Evolutionary conservation across 2,113 vertebrate species (phyloP).

Genomic region (Pluvialis apricaria): DNA sequence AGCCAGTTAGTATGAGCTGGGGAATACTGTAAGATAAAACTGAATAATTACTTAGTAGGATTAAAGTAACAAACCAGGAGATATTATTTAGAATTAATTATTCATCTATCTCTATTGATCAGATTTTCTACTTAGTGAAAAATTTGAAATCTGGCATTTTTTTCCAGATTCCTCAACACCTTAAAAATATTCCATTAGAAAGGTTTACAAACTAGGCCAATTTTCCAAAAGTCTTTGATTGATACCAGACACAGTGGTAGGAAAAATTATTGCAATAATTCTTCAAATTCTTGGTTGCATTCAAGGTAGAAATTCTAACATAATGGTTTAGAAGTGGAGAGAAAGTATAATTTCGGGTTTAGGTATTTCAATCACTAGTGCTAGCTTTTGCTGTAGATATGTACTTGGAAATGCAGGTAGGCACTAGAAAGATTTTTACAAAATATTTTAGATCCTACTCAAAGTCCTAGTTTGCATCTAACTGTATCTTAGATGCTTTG

Average conservation of each 20-base stretch:
- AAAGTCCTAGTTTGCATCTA: background rate
- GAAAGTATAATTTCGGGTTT: background rate
- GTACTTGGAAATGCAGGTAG: background rate
- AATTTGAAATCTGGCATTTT: background rate
- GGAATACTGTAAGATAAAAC: slow-evolving; percentile 29
- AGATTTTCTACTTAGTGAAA: background rate
- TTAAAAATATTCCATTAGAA: background rate
- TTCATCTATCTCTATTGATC: background rate
- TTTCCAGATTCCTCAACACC: background rate
- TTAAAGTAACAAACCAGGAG: background rate
- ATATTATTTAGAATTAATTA: slow-evolving; percentile 18
- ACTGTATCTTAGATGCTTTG: background rate
- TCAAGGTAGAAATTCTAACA: background rate
- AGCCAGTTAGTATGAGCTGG: background rate
- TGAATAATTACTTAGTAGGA: background rate
- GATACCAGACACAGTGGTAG: background rate
- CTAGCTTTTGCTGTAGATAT: background rate
- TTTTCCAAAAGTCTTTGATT: background rate
- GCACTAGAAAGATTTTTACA: background rate
- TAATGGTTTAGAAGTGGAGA: background rate
- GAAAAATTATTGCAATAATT: background rate
- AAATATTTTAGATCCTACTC: background rate
- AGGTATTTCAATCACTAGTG: background rate
- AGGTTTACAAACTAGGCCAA: background rate
- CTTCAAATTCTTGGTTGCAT: background rate